Evolutionary conservation across 2,797 vertebrate genomes (phyloP).

Genomic region (Serranus cabrilla): DNA sequence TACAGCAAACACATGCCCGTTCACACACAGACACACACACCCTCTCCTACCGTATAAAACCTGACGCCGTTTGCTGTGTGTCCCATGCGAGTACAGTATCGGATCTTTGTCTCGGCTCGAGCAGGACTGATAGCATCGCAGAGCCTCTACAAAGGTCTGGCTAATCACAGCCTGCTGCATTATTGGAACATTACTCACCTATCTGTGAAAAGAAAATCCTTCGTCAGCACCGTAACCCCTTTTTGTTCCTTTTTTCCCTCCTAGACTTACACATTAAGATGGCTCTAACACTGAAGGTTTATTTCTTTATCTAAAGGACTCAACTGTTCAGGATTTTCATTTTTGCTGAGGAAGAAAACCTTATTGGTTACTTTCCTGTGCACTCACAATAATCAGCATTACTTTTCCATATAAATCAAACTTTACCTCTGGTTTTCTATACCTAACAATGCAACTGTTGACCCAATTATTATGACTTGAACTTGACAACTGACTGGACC

Average conservation of each 20-base stretch:
- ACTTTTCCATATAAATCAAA: neutral
- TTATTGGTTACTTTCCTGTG: neutral
- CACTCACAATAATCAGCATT: neutral
- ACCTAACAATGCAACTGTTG: neutral
- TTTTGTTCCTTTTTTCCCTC: slow-evolving; percentile 31
- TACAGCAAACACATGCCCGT: neutral
- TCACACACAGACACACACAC: neutral
- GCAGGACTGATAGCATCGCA: slow-evolving; percentile 60
- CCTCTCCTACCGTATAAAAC: slow-evolving; percentile 7
- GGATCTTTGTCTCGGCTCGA: slow-evolving; percentile 48
- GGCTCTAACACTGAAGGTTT: slow-evolving; percentile 1
- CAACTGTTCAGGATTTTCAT: neutral
- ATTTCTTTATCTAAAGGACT: neutral
- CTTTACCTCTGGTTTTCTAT: neutral
- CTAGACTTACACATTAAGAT: slow-evolving; percentile 19
- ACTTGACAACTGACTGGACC: neutral
- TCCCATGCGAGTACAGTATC: slow-evolving; percentile 37
- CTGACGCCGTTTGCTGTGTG: slow-evolving; percentile 23
- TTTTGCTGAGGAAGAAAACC: neutral
- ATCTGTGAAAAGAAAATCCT: slow-evolving; percentile 54
- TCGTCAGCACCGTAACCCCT: slow-evolving; percentile 44
- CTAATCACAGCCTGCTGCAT: slow-evolving; percentile 67
- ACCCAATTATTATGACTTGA: neutral
- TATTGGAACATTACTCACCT: slow-evolving; percentile 71
- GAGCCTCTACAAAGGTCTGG: slow-evolving; percentile 49